Conservation (phyloP, 2,113 vertebrate species). For the Ardeotis arabs region DNA sequence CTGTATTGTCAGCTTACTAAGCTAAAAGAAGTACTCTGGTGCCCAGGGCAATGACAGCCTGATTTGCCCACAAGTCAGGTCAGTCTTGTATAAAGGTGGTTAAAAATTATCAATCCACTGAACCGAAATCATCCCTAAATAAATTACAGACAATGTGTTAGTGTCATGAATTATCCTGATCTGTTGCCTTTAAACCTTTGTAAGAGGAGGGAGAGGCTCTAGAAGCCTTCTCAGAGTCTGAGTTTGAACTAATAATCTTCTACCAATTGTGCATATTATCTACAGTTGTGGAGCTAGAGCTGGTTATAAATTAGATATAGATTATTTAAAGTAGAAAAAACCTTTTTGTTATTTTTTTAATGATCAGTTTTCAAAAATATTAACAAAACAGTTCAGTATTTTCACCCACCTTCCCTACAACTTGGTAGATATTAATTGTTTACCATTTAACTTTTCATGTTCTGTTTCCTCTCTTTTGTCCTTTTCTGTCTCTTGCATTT, state of each 20-base stretch:
- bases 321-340: background rate
- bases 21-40: background rate
- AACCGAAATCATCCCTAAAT: background rate
- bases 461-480: background rate
- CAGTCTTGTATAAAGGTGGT: background rate
- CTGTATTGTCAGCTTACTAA: background rate
- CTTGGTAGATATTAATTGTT: background rate
- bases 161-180: background rate
- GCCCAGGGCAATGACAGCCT: background rate
- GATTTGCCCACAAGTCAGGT: background rate
- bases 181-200: background rate
- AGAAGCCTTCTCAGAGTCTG: background rate
- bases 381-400: background rate
- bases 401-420: background rate
- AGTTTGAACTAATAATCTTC: background rate
- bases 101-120: background rate
- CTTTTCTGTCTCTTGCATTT: background rate
- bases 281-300: background rate
- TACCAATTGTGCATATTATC: background rate
- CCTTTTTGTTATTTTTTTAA: background rate
- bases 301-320: background rate
- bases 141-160: background rate
- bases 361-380: background rate
- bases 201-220: background rate
- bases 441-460: background rate